phyloP scores from a whole-genome alignment of 2,113 vertebrate species.

The Hiodon alosoides region DNA sequence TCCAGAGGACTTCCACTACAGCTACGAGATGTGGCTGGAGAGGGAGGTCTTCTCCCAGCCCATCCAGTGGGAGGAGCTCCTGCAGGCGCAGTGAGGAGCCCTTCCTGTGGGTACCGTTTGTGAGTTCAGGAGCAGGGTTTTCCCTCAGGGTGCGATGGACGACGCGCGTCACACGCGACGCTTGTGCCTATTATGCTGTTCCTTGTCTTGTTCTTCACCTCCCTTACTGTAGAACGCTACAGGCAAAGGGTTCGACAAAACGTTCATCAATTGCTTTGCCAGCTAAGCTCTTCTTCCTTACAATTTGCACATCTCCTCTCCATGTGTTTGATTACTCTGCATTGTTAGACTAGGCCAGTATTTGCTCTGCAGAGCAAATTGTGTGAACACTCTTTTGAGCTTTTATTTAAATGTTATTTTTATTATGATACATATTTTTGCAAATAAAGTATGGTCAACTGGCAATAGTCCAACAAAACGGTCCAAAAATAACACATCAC shows the following conservation, averaged over 20 bases:
- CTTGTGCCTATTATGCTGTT: conserved; percentile 1
- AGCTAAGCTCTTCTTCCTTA: neutral
- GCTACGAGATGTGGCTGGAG: conserved; percentile 95
- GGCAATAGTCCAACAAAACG: too few species aligned
- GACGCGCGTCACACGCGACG: too few species aligned
- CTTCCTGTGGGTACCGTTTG: neutral
- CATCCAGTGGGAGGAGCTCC: conserved; percentile 93
- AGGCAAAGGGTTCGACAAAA: neutral
- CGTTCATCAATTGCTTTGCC: neutral
- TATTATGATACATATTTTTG: too few species aligned
- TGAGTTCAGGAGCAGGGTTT: neutral
- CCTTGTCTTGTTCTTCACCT: neutral
- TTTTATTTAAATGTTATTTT: too few species aligned
- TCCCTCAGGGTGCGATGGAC: too few species aligned
- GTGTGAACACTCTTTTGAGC: too few species aligned
- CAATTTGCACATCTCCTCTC: neutral
- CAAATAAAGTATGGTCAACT: too few species aligned
- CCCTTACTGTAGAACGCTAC: neutral
- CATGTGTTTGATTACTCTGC: neutral
- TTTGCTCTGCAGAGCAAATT: too few species aligned
- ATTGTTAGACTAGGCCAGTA: too few species aligned
- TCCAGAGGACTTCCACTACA: conserved; percentile 85
- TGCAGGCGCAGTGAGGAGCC: conserved; percentile 57
- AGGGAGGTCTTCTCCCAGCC: conserved; percentile 94
- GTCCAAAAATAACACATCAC: too few species aligned